phyloP scores from a whole-genome alignment of 2,888 invertebrate genomes.

The Melangyna quadrimaculata region DNA sequence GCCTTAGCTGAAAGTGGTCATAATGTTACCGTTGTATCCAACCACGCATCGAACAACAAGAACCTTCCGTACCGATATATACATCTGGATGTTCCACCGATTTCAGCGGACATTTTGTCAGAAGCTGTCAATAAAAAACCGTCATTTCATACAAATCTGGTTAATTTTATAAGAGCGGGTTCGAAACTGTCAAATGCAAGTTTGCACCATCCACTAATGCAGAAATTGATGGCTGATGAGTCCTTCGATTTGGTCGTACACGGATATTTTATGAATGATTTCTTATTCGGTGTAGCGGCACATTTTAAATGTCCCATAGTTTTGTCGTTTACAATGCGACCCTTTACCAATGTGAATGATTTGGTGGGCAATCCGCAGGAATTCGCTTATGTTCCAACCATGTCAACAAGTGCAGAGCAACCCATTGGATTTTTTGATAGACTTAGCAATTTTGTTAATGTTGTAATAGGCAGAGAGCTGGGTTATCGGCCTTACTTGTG shows the following conservation, averaged over 20 bases:
- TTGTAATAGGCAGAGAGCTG: neutral
- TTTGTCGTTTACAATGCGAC: constrained; percentile 74
- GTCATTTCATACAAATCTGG: neutral
- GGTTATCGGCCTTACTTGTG: neutral
- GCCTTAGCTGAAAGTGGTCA: constrained; percentile 76
- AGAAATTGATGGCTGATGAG: constrained; percentile 54
- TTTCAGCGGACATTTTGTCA: neutral
- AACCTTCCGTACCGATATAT: neutral
- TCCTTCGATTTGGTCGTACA: constrained; percentile 70
- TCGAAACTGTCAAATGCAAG: constrained; percentile 6
- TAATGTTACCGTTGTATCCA: constrained; percentile 76
- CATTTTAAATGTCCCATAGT: constrained; percentile 76
- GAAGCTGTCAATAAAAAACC: neutral
- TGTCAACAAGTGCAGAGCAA: constrained; percentile 38
- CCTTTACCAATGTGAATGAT: constrained; percentile 72
- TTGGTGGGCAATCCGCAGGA: constrained; percentile 75
- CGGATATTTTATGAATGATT: constrained; percentile 48
- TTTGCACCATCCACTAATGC: constrained; percentile 31
- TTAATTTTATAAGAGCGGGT: neutral
- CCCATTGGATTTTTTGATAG: constrained; percentile 74
- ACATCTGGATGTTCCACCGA: neutral
- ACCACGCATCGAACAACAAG: constrained; percentile 54
- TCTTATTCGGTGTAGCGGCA: neutral
- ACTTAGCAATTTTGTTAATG: constrained; percentile 68
- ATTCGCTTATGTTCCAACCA: constrained; percentile 74